Evolutionary conservation across 2,888 invertebrate genomes (phyloP).

Genomic region (Nebria salina): DNA sequence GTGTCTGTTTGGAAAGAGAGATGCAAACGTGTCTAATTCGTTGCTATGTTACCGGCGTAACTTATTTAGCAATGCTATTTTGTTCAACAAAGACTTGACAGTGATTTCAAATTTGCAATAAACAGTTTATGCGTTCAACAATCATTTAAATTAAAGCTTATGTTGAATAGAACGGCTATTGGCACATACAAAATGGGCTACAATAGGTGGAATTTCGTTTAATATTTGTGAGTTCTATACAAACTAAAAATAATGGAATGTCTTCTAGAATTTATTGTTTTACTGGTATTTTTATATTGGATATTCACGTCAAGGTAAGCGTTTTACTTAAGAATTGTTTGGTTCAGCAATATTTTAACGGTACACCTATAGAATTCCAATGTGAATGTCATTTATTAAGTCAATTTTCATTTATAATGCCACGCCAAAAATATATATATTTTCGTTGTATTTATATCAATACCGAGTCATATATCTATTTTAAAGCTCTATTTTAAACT

Average conservation of each 20-base stretch:
- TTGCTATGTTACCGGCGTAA: constrained; percentile 28
- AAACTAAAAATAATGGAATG: constrained; percentile 26
- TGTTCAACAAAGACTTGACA: constrained; percentile 14
- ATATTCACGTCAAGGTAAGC: constrained; percentile 43
- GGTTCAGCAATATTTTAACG: background rate
- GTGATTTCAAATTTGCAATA: background rate
- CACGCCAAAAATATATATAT: too few species aligned
- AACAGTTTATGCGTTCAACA: background rate
- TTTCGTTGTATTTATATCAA: too few species aligned
- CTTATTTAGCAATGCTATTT: constrained; percentile 1
- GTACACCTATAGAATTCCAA: background rate
- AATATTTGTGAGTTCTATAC: background rate
- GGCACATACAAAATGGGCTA: background rate
- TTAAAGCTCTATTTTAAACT: too few species aligned
- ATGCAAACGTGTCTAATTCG: constrained; percentile 28
- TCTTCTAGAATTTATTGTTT: constrained; percentile 30
- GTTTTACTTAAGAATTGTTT: background rate
- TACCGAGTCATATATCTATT: too few species aligned
- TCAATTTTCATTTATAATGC: too few species aligned
- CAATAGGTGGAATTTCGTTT: background rate
- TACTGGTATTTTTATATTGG: constrained; percentile 34
- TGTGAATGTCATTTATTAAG: too few species aligned
- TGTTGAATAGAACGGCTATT: background rate
- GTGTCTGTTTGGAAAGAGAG: constrained; percentile 33
- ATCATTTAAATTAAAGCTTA: background rate